Base-by-base conservation (phyloP, 2,113 vertebrate species). In the Nesoenas mayeri region DNA sequence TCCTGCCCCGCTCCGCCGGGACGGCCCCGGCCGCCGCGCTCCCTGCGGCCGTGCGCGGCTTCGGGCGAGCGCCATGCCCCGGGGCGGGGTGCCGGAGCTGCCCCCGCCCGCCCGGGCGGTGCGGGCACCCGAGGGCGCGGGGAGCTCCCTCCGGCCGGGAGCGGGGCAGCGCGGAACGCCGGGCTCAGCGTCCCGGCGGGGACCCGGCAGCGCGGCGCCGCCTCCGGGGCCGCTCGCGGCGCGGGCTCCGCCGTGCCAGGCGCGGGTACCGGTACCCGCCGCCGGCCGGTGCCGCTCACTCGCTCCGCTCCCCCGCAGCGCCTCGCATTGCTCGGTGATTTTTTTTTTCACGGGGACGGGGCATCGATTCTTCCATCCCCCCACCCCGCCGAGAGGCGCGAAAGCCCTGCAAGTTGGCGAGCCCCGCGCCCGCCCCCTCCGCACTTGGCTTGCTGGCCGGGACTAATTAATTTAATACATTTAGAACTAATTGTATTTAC, bases 391-490 rank as follows among this genome's bases (percentile, higher is more conserved):
- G 20, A 51, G 60, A 32, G 60, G 40, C 50, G 40, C 54, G 60
- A 61, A 53, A 81, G 40, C 82, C 58, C 58, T 19, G 53, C 70
- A 66, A 91, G 77, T 91, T 87, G 56, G 34, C 71, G 24, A 80
- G 58, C 56, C 36, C 44, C 21, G n/a, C 65, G 10, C 70, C 15
- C 22, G 19, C 47, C 44, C 53, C 62, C 57, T 5, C 69, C 17
- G 42, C 53, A 28, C 36, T 86, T 67, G 50, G 36, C 77, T 42
- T 48, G 82, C 19, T 53, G 90, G 89, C 62, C 75, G 19, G 79
- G 83, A 65, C 38, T 91, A 84, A 78, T 95, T 94, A 93, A 93
- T 94, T 95, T 92, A 91, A 93, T 81, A 86, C 70, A 87, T 87
- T 92, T 79, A 80, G 83, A 83, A 88, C 58, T 92, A 90, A 89